Conservation (phyloP, 92 coral and sea anemone genomes). For the Palythoa grandiflora region DNA sequence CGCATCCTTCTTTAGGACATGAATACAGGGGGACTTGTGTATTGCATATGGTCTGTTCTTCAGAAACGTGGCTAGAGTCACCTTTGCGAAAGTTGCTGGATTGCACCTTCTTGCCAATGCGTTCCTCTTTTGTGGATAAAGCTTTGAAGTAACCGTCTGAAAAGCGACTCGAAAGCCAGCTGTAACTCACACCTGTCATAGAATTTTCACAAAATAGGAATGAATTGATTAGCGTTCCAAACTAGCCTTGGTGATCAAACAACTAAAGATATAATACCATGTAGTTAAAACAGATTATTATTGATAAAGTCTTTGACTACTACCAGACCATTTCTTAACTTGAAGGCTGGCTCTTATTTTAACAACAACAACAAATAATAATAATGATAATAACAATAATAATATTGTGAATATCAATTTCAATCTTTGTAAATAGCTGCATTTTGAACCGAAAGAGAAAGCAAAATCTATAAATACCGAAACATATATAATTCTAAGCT, state of each 20-base stretch:
- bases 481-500: background rate
- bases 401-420: no score
- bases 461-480: background rate
- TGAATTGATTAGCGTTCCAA: background rate
- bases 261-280: background rate
- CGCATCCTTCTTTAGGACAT: constrained; percentile 73
- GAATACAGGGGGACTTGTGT: constrained; percentile 21
- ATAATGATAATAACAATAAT: no score
- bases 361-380: no score
- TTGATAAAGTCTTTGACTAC: background rate
- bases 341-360: no score
- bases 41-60: background rate
- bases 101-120: background rate
- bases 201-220: no score
- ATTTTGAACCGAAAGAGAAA: background rate
- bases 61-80: background rate
- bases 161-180: background rate
- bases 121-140: background rate
- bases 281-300: no score
- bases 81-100: background rate
- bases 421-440: background rate
- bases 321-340: background rate
- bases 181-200: background rate
- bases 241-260: background rate
- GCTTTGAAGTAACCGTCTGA: background rate